Conservation (phyloP, 2,797 vertebrate species). For the Takifugu rubripes region DNA sequence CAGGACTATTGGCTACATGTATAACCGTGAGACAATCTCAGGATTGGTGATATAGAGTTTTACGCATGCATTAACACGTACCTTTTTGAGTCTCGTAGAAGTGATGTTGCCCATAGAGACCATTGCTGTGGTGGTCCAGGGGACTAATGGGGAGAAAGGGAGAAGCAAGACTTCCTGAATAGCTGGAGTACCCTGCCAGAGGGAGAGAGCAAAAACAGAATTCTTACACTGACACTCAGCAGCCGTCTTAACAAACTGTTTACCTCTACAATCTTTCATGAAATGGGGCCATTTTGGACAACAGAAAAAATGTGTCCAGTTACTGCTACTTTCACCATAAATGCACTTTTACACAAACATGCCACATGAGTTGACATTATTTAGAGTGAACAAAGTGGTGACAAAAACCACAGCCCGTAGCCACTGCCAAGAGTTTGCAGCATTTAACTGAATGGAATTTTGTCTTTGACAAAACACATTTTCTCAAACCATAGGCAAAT, state of each 20-base stretch:
- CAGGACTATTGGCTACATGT: constrained; percentile 16
- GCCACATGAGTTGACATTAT: constrained; percentile 67
- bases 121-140: constrained; percentile 95
- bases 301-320: constrained; percentile 44
- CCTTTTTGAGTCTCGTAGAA: constrained; percentile 98
- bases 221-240: constrained; percentile 65
- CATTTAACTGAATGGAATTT: constrained; percentile 63
- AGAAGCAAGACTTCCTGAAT: constrained; percentile 94
- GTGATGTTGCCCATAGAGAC: constrained; percentile 94
- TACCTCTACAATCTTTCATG: constrained; percentile 61
- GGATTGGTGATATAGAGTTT: constrained; percentile 5
- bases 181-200: constrained; percentile 89
- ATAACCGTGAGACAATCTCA: neutral
- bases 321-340: constrained; percentile 60
- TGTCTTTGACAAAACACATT: constrained; percentile 56
- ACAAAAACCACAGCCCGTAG: constrained; percentile 66
- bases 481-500: constrained; percentile 64
- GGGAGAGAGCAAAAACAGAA: constrained; percentile 52
- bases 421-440: constrained; percentile 60
- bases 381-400: constrained; percentile 71
- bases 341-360: constrained; percentile 66
- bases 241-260: constrained; percentile 70
- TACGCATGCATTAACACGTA: constrained; percentile 53
- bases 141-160: constrained; percentile 97
- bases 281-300: constrained; percentile 50